Evolutionary conservation across 2,888 invertebrate genomes (phyloP).

Genomic region (Sphinx pinastri): DNA sequence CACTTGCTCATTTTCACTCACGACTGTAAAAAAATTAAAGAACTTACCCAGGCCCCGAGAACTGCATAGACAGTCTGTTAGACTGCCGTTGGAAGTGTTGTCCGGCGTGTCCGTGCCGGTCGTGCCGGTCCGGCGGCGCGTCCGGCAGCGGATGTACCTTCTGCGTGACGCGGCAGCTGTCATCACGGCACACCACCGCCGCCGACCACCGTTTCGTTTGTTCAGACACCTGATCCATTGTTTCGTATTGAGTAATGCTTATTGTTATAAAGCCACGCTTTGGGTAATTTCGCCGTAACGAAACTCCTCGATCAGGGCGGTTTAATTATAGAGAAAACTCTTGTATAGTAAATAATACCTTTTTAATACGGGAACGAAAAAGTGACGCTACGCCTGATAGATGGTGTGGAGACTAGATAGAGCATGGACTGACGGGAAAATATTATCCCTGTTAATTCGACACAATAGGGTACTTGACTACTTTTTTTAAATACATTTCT

Average conservation of each 20-base stretch:
- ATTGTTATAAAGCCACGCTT: background rate
- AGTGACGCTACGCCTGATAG: no score
- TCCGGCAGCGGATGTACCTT: conserved; percentile 57
- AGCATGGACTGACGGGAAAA: no score
- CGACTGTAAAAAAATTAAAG: background rate
- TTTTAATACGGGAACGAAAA: no score
- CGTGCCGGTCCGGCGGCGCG: conserved; percentile 57
- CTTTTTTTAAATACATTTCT: no score
- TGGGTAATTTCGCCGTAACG: no score
- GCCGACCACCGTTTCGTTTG: conserved; percentile 93
- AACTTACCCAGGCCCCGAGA: conserved; percentile 89
- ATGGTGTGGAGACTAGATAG: no score
- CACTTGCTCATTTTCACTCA: no score
- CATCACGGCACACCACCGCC: conserved; percentile 89
- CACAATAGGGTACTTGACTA: no score
- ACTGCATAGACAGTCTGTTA: conserved; percentile 93
- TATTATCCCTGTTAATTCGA: no score
- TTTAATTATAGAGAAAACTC: no score
- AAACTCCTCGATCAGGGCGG: no score
- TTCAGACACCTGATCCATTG: conserved; percentile 69
- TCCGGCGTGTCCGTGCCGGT: conserved; percentile 39
- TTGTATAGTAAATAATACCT: no score
- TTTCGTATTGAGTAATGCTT: conserved; percentile 1
- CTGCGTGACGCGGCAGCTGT: conserved; percentile 65
- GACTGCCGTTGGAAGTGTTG: conserved; percentile 82